A percentile compares a stretch with the other conserved stretches of the same genome.
These are phyloP conservation scores for Ostrea edulis DNA, from an alignment of 1,140 invertebrate genomes.

Conservation along the genomic window DNA sequence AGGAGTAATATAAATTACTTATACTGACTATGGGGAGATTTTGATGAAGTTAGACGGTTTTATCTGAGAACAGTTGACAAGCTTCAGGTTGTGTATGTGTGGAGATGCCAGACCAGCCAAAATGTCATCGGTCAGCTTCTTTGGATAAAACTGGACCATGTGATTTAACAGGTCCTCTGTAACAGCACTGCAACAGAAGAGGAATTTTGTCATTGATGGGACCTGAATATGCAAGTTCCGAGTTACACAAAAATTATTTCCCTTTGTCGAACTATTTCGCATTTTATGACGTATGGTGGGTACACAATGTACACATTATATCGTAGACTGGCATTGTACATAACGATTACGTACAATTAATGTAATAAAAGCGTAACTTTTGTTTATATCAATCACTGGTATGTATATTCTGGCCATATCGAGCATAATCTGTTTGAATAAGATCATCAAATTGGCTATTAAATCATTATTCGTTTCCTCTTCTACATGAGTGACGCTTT, in stretches of 20 bases:
- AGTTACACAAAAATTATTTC: too few relatives aligned
- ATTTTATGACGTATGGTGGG: too few relatives aligned
- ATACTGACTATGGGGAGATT: not conserved
- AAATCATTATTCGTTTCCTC: too few relatives aligned
- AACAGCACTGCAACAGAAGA: not conserved
- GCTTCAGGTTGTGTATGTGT: not conserved
- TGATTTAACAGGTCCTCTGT: not conserved
- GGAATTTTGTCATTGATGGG: not conserved
- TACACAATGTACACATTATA: too few relatives aligned
- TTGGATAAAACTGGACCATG: constrained; percentile 14
- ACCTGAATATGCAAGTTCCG: not conserved
- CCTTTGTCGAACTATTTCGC: too few relatives aligned
- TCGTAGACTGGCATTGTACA: too few relatives aligned
- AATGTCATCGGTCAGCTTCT: constrained; percentile 30
- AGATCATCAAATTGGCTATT: not conserved
- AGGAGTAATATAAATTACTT: not conserved
- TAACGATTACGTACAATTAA: too few relatives aligned
- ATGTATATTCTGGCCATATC: not conserved
- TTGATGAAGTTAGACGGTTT: not conserved
- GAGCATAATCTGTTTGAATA: not conserved
- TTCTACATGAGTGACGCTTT: not conserved
- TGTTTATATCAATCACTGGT: too few relatives aligned
- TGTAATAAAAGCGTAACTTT: too few relatives aligned
- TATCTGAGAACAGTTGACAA: not conserved
- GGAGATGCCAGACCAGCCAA: not conserved